Base-by-base conservation (phyloP, 2,797 vertebrate species). In the Hydrolagus colliei region DNA sequence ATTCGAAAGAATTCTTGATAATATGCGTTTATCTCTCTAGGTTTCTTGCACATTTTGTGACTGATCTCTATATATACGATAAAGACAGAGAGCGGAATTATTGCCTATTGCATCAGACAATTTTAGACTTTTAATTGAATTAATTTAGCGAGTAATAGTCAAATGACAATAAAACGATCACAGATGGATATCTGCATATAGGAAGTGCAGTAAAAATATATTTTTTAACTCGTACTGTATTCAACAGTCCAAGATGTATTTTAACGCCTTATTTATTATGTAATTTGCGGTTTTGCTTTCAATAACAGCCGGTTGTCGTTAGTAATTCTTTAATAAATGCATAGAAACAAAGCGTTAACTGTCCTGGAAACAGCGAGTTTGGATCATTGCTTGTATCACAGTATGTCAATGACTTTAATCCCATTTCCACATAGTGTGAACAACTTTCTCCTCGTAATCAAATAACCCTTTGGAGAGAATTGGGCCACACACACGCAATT, bases 381-480 rank as follows among this genome's bases (percentile, higher is more conserved):
- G 63, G 63, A 63, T 84, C 79, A 84, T 84, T 84, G 20, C 79
- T 68, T 71, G 67, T 68, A 84, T 84, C 71, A 84, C 79, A 20
- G 79, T 35, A 84, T 67, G 79, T 20, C 71, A 84, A 84, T 84
- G 65, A 41, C 79, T 84, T 84, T 84, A 84, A 84, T 84, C 79
- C 79, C 79, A 84, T 84, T 84, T 18, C 71, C 79, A 68, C 32
- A 65, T 27, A 82, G 63, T 84, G 79, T 84, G 65, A 84, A 84
- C 79, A 84, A 84, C 79, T 84, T 84, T 84, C 27, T 79, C 32
- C 41, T n/a, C 12, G 20, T 41, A 41, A 82, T 82, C 79, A 9
- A 35, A 84, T 35, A 84, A 35, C 13, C 35, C 78, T 52, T 75
- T 82, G 61, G 13, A 16, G 79, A 9, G 79, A 68, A 32, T 84